Evolutionary conservation across 2,888 invertebrate genomes (phyloP), one percentile per base, ranked within the genome.

Genomic region (Clivina fossor): DNA sequence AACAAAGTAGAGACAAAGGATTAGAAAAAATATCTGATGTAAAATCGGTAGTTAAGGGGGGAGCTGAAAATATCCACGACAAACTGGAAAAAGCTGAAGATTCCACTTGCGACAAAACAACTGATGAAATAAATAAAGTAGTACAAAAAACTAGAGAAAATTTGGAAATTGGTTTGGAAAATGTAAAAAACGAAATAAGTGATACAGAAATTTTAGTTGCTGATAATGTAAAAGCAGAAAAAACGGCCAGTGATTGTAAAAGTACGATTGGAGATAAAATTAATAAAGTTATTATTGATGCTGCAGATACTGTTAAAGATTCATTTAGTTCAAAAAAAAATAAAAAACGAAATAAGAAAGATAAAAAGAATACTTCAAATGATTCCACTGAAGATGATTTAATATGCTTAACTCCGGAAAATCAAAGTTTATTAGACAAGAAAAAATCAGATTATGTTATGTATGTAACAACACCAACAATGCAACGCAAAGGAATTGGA

Each of bases 381-480:
- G 24, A 50, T 33, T 20, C 49, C 9, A 11, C 11, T 9, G 43
- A 41, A n/a, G n/a, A n/a, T n/a, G n/a, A n/a, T n/a, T n/a, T n/a
- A n/a, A n/a, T n/a, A n/a, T n/a, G n/a, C n/a, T n/a, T n/a, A n/a
- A n/a, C n/a, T n/a, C n/a, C n/a, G n/a, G n/a, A n/a, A n/a, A n/a
- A n/a, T n/a, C n/a, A n/a, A n/a, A n/a, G n/a, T n/a, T 55, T 3
- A 70, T 16, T 68, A 68, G 41, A 35, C 8, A 32, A n/a, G 8
- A 51, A 30, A 43, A 55, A 30, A 30, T 32, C 38, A 7, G 55
- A 55, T 15, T 47, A 32, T 22, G 24, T 55, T 33, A 47, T 46
- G 9, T 55, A 40, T 22, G 66, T 72, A 8, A 70, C 73, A n/a
- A 73, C 74, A 15, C 74, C 75, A 4, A 71, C 68, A 22, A 63